Evolutionary conservation across 1,140 invertebrate species (phyloP), one percentile per base, ranked within the genome.

Genomic region (Medauroidea extradentata): DNA sequence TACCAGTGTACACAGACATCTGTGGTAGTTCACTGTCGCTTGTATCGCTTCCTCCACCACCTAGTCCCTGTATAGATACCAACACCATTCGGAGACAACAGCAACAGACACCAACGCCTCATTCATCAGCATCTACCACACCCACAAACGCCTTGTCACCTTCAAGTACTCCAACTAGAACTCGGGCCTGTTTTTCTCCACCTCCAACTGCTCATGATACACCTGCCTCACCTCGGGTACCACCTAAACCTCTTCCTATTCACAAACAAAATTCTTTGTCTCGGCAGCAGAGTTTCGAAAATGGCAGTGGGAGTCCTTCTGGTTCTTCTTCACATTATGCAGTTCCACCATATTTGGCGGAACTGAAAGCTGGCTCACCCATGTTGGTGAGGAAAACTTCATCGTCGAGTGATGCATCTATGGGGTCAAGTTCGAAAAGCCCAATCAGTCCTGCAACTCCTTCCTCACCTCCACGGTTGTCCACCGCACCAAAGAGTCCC

Each of bases 41-140:
- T 9, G 79, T 81, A 25, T 87, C 84, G 3, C 70, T 89, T 2
- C 87, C 87, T 1, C 86, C 87, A 13, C 85, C 86, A 0, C 81
- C 82, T 73, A 73, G 78, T 71, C 71, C 73, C 1, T 57, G 55
- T 48, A 44, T 57, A 74, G 13, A 73, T 65, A 58, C 79, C 77
- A 0, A 78, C 78, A 0, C 76, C 75, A 0, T 79, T 77, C 52
- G 72, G 77, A 65, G 68, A 24, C 70, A 72, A 38, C 49, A 51
- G 24, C 25, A 51, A 19, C 63, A 59, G n/a, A 70, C 73, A 18
- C 56, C 70, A 42, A 67, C 69, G 13, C 63, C 69, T 43, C 70
- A 70, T 64, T 67, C 66, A 49, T 69, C 70, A 48, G 63, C 68
- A 27, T 65, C 67, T 14, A 69, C 50, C 24, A 71, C 41, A 2